Evolutionary conservation across 2,888 invertebrate genomes (phyloP).

Genomic region (Pogonocherus hispidulus): DNA sequence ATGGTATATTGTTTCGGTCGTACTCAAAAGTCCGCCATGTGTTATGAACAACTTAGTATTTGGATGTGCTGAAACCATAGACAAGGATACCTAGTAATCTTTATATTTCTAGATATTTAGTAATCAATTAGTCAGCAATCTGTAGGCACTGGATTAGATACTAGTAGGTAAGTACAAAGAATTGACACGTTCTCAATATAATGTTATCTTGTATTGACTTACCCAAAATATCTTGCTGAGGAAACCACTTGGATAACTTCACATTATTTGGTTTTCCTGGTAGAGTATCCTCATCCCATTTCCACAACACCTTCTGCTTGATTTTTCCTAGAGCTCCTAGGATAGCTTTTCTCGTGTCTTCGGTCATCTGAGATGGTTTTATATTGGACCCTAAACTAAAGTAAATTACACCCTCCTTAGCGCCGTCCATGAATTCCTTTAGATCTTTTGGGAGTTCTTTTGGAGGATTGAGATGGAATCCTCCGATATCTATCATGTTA

Average conservation of each 20-base stretch:
- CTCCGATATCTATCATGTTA: constrained; percentile 73
- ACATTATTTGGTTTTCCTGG: constrained; percentile 63
- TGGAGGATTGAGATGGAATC: constrained; percentile 67
- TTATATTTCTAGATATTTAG: no score
- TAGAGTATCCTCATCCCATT: constrained; percentile 73
- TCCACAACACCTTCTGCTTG: constrained; percentile 77
- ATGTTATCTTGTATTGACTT: no score
- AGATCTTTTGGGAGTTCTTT: constrained; percentile 65
- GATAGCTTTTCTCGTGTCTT: constrained; percentile 70
- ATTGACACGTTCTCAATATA: no score
- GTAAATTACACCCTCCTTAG: constrained; percentile 71
- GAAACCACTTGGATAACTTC: constrained; percentile 57
- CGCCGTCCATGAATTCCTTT: constrained; percentile 69
- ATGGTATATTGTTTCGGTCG: constrained; percentile 72
- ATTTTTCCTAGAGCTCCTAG: constrained; percentile 72
- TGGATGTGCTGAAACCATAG: constrained; percentile 70
- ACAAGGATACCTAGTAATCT: no score
- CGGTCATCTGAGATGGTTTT: constrained; percentile 70
- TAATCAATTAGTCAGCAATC: no score
- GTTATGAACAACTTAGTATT: constrained; percentile 73
- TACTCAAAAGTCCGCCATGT: constrained; percentile 73
- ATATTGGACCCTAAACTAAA: constrained; percentile 75
- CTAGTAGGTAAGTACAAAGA: no score
- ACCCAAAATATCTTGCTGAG: constrained; percentile 57
- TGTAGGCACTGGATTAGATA: no score